These are phyloP conservation scores for Iphiclides podalirius DNA, from an alignment of 2,888 invertebrate genomes.

Conservation along the genomic window DNA sequence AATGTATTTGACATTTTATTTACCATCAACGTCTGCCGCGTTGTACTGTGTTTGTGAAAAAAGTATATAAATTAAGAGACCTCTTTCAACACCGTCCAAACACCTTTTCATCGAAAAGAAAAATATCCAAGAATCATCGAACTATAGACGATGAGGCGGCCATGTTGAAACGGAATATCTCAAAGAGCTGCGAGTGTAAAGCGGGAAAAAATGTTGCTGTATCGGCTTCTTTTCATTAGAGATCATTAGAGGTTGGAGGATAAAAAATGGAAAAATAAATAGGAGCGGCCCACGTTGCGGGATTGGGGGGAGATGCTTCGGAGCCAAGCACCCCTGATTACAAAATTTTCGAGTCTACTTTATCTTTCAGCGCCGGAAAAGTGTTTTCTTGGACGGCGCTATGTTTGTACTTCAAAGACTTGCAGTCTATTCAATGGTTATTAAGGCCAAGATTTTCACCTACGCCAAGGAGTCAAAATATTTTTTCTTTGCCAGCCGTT, in stretches of 20 bases:
- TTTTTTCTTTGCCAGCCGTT: neutral
- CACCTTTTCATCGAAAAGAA: conserved; percentile 14
- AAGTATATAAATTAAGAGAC: conserved; percentile 6
- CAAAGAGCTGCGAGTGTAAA: conserved; percentile 29
- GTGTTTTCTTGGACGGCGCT: conserved; percentile 7
- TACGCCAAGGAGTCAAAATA: neutral
- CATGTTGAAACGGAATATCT: conserved; percentile 51
- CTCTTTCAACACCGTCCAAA: conserved; percentile 9
- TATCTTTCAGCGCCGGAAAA: conserved; percentile 10
- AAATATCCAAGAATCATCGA: conserved; percentile 28
- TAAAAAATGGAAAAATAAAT: conserved; percentile 66
- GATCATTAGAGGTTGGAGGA: conserved; percentile 69
- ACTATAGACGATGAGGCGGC: conserved; percentile 51
- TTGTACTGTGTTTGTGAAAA: neutral
- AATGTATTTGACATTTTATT: no score
- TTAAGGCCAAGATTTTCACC: neutral
- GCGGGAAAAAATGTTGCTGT: conserved; percentile 44
- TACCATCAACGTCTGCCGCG: no score
- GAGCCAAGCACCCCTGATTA: conserved; percentile 26
- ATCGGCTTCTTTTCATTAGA: conserved; percentile 70
- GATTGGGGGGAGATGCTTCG: conserved; percentile 39
- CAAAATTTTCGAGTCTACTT: conserved; percentile 28
- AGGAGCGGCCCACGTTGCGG: conserved; percentile 46
- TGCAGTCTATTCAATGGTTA: conserved; percentile 5
- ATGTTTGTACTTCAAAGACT: conserved; percentile 9